Conservation (phyloP, 1,140 invertebrate species). For the Euborellia annulipes region DNA sequence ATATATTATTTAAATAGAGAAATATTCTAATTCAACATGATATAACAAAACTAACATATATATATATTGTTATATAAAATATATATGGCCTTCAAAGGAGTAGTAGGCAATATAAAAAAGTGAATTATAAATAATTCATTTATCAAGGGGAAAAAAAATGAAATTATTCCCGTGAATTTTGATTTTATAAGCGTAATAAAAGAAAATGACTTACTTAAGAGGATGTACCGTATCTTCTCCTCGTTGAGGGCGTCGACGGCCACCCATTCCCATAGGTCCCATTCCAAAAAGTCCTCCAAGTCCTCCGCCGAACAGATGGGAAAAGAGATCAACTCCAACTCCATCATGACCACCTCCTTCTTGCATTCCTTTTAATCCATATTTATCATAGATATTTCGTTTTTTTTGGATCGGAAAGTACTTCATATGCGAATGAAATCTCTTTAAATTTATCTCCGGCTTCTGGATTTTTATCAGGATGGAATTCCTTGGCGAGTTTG, state of each 20-base stretch:
- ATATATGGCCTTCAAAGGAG: no score
- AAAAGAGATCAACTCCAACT: conserved; percentile 35
- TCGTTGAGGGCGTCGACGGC: conserved; percentile 30
- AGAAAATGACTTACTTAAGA: conserved; percentile 29
- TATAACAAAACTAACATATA: no score
- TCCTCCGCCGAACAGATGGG: conserved; percentile 44
- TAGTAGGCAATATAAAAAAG: no score
- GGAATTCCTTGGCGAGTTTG: conserved; percentile 72
- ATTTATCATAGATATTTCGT: conserved; percentile 45
- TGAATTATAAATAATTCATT: no score
- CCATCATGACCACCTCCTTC: conserved; percentile 46
- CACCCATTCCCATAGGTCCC: conserved; percentile 27
- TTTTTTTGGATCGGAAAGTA: conserved; percentile 45
- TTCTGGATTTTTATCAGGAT: conserved; percentile 74
- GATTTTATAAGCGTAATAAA: background rate
- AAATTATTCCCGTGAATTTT: no score
- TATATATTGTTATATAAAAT: no score
- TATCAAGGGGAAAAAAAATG: no score
- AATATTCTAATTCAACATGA: no score
- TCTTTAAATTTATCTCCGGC: conserved; percentile 77
- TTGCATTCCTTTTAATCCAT: conserved; percentile 63
- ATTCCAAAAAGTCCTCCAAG: conserved; percentile 38
- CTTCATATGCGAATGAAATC: conserved; percentile 76
- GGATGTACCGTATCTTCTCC: conserved; percentile 52
- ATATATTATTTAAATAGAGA: no score